Percentiles rank a stretch among this genome's conserved stretches.
Conservation (phyloP, 2,888 invertebrate species). For the Lampropteryx suffumata region DNA sequence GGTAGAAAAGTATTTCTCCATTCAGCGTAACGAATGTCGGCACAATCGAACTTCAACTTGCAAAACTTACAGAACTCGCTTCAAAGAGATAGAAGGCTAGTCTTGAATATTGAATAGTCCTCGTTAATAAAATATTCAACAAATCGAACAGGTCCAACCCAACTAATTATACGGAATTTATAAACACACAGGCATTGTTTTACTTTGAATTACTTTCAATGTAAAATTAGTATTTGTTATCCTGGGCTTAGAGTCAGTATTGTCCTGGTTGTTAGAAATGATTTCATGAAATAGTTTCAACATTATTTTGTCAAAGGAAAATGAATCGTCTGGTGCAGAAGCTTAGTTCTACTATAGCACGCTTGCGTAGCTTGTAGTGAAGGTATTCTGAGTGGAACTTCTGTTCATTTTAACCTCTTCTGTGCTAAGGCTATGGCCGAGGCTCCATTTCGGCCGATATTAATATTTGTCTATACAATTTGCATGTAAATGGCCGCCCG, state of each 20-base stretch:
- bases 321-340: too few relatives aligned
- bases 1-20: slow-evolving; percentile 6
- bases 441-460: slow-evolving; percentile 50
- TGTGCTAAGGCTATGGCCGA: slow-evolving; percentile 14
- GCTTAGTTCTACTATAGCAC: too few relatives aligned
- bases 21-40: slow-evolving; percentile 30
- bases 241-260: too few relatives aligned
- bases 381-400: slow-evolving; percentile 1
- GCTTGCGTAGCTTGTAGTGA: too few relatives aligned
- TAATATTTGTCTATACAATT: slow-evolving; percentile 39
- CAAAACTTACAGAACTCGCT: slow-evolving; percentile 59
- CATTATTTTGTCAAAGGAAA: too few relatives aligned
- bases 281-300: too few relatives aligned
- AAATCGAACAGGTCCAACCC: slow-evolving; percentile 52
- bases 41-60: slow-evolving; percentile 50
- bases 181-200: neutral
- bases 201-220: neutral
- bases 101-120: slow-evolving; percentile 71
- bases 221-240: too few relatives aligned
- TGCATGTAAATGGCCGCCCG: slow-evolving; percentile 31
- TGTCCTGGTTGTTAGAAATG: too few relatives aligned
- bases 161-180: slow-evolving; percentile 49
- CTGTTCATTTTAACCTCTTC: slow-evolving; percentile 5
- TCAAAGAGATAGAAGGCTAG: slow-evolving; percentile 52
- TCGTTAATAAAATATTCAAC: slow-evolving; percentile 69